Conservation (phyloP, 2,888 invertebrate species). For the Plebejus anna region DNA sequence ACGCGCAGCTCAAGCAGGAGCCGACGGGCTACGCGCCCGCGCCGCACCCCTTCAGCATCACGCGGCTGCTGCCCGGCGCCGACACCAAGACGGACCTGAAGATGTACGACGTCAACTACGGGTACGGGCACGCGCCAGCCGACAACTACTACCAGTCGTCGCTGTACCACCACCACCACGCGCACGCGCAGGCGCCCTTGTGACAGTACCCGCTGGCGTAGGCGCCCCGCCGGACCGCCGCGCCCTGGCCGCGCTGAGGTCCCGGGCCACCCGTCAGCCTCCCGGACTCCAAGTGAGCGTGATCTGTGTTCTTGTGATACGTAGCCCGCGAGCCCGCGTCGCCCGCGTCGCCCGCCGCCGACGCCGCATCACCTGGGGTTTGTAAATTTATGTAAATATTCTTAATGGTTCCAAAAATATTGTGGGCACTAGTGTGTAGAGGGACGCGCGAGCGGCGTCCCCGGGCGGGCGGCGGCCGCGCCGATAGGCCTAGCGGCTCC, state of each 20-base stretch:
- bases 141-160: conserved; percentile 92
- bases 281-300: conserved; percentile 75
- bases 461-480: conserved; percentile 56
- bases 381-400: conserved; percentile 70
- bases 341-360: background rate
- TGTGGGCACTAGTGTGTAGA: conserved; percentile 67
- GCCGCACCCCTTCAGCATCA: conserved; percentile 96
- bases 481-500: conserved; percentile 62
- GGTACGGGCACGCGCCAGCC: conserved; percentile 78
- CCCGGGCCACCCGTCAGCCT: conserved; percentile 49
- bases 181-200: conserved; percentile 90
- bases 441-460: conserved; percentile 52
- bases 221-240: conserved; percentile 63
- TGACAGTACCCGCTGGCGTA: conserved; percentile 96
- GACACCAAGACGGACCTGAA: conserved; percentile 94
- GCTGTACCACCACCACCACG: conserved; percentile 84
- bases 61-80: conserved; percentile 91
- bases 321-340: conserved; percentile 36
- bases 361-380: conserved; percentile 46
- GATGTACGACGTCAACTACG: conserved; percentile 91
- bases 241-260: conserved; percentile 56
- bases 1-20: conserved; percentile 87
- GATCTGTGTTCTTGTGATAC: conserved; percentile 61
- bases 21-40: conserved; percentile 89
- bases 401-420: conserved; percentile 53